Conservation (phyloP, 2,888 invertebrate species). For the Dastarcus helophoroides region DNA sequence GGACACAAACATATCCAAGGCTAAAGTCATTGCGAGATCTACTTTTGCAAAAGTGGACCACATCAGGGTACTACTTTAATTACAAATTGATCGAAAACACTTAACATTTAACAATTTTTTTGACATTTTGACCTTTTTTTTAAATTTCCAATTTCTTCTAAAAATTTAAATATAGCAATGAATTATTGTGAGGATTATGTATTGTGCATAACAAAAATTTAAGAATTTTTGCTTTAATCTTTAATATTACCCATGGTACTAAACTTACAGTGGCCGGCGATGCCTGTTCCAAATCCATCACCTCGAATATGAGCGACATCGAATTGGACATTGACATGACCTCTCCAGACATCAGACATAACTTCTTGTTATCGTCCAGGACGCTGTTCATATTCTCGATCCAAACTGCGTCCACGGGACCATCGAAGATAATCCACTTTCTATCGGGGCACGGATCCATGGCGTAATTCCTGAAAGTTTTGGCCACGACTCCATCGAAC, state of each 20-base stretch:
- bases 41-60: no score
- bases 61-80: no score
- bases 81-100: no score
- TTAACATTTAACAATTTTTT: no score
- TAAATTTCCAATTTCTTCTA: no score
- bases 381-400: conserved; percentile 87
- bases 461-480: conserved; percentile 66
- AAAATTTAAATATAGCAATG: no score
- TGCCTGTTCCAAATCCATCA: conserved; percentile 73
- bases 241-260: background rate
- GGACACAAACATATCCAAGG: no score
- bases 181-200: no score
- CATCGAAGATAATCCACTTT: conserved; percentile 91
- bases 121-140: no score
- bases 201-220: no score
- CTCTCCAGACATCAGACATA: conserved; percentile 79
- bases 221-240: no score
- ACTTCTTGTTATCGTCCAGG: conserved; percentile 77
- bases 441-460: conserved; percentile 60
- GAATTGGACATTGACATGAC: conserved; percentile 69
- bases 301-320: conserved; percentile 85
- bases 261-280: conserved; percentile 67
- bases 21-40: no score
- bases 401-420: conserved; percentile 84
- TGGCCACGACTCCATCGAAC: conserved; percentile 78